These are phyloP conservation scores for Epinephelus lanceolatus DNA, from an alignment of 2,113 vertebrate genomes.

Conservation along the genomic window DNA sequence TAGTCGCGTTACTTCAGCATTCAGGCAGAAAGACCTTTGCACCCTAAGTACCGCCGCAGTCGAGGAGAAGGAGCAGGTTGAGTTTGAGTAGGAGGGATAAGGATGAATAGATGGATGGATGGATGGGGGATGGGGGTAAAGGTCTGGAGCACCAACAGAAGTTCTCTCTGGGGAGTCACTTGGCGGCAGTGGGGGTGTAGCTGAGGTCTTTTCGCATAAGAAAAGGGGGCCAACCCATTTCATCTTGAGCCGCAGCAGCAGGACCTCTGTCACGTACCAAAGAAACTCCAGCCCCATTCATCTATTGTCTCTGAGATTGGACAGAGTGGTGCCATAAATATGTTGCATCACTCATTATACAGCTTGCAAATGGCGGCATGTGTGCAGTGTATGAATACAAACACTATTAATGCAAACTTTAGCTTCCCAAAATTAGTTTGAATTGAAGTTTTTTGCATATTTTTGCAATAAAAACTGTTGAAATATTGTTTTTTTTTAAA, in stretches of 20 bases:
- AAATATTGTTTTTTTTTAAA: neutral
- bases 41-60: conserved; percentile 48
- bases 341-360: conserved; percentile 61
- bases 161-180: conserved; percentile 84
- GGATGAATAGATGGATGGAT: conserved; percentile 73
- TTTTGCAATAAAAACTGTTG: neutral
- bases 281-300: conserved; percentile 79
- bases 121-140: conserved; percentile 68
- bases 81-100: conserved; percentile 70
- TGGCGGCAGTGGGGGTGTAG: conserved; percentile 72
- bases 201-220: conserved; percentile 77
- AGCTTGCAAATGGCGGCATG: conserved; percentile 58
- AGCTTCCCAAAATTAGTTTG: neutral
- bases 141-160: conserved; percentile 83
- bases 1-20: conserved; percentile 49
- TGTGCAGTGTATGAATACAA: conserved; percentile 48
- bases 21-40: conserved; percentile 74
- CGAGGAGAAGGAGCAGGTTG: conserved; percentile 71
- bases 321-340: conserved; percentile 79
- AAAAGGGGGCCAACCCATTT: conserved; percentile 83
- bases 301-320: conserved; percentile 76
- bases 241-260: conserved; percentile 81
- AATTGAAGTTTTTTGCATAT: neutral
- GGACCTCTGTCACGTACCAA: conserved; percentile 79
- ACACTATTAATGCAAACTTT: conserved; percentile 23